Evolutionary conservation across 37 sponge, comb jelly and placozoan species (phyloP).

Genomic region (Axinella damicornis): DNA sequence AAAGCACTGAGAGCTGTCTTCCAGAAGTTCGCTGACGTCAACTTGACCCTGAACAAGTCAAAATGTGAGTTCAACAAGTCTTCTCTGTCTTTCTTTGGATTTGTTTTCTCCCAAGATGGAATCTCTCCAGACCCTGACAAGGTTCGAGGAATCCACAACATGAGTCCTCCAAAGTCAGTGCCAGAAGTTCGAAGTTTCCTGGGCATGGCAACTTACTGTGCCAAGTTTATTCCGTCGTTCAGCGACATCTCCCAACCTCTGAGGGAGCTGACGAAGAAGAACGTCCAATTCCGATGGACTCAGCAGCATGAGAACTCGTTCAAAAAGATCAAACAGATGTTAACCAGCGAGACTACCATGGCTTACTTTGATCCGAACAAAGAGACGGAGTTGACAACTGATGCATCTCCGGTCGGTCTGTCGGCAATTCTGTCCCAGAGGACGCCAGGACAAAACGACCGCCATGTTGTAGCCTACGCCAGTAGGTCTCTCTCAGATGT

Average conservation of each 20-base stretch:
- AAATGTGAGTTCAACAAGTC: conserved; percentile 67
- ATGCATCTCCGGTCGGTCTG: conserved; percentile 51
- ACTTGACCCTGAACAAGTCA: conserved; percentile 22
- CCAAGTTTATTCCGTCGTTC: conserved; percentile 54
- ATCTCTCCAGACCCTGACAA: conserved; percentile 48
- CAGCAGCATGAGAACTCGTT: conserved; percentile 32
- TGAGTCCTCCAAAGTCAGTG: conserved; percentile 29
- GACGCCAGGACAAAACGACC: conserved; percentile 15
- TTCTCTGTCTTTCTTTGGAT: no score
- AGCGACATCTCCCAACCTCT: conserved; percentile 41
- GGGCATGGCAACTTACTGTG: conserved; percentile 64
- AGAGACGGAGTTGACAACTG: conserved; percentile 29
- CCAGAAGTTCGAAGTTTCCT: conserved; percentile 48
- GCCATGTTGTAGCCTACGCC: conserved; percentile 46
- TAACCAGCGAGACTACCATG: conserved; percentile 42
- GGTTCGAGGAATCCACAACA: conserved; percentile 37
- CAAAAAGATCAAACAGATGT: conserved; percentile 39
- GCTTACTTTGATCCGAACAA: conserved; percentile 51
- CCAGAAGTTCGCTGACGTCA: background rate
- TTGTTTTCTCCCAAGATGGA: conserved; percentile 39
- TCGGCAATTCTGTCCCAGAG: conserved; percentile 48
- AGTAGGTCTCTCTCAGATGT: conserved; percentile 27
- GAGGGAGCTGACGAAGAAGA: conserved; percentile 51
- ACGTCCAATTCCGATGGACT: conserved; percentile 31
- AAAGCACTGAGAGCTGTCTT: conserved; percentile 31